Base-by-base conservation (phyloP, 2,888 invertebrate species). In the Tipula lateralis region DNA sequence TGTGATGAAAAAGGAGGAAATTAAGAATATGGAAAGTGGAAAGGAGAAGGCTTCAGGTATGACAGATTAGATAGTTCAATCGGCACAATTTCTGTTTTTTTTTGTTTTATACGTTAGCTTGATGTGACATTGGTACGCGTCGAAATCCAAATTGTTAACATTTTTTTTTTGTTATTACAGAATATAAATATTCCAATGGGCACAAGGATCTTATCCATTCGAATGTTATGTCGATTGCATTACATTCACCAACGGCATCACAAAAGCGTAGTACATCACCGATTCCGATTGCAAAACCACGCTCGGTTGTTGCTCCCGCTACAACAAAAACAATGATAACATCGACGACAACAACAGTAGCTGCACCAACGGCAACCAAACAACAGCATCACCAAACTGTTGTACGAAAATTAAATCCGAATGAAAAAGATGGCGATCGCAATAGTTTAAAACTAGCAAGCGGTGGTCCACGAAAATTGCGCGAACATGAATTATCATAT, bases 401-500 rank as follows among this genome's bases (percentile, higher is more conserved):
- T 50, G 66, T 50, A 44, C 84, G 84, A 84, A 84, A 84, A 84
- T 50, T 44, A 29, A 84, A 84, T 44, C 24, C 44, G 34, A 29
- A 44, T 50, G 44, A 84, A 84, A 29, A 44, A 50, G 84, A 44
- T 29, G 50, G 29, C 29, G 84, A 84, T 50, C 30, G 34, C 13
- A 50, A 50, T 50, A 44, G 44, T 44, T 80, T 84, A 29, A 89
- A 85, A 89, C 89, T 83, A 87, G 89, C 29, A 88, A 88, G 89
- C 36, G 90, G 90, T 16, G 90, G 90, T 16, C 89, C 90, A 83
- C 89, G 93, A 86, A 91, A 92, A 88, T 89, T 93, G 80, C 90
- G 92, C 85, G 92, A 92, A 82, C 93, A 92, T 86, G 93, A 93
- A 87, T 89, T 93, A 83, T 92, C 92, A 85, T 93, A 92, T 87